phyloP scores from a whole-genome alignment of 2,888 invertebrate species.

The Acleris laterana region DNA sequence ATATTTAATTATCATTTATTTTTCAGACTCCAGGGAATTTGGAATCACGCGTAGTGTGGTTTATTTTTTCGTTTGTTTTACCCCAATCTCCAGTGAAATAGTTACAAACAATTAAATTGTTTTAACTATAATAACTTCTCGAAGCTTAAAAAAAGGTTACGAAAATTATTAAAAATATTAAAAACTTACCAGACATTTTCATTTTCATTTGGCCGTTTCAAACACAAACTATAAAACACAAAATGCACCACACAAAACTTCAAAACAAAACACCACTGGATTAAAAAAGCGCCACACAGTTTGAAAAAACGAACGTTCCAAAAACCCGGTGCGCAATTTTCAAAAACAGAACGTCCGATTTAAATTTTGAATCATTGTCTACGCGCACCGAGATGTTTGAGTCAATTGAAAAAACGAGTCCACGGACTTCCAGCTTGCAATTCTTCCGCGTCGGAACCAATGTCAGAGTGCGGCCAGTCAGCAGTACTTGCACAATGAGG shows the following conservation, averaged over 20 bases:
- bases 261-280: conserved; percentile 25
- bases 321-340: conserved; percentile 36
- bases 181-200: conserved; percentile 54
- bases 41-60: too few relatives aligned
- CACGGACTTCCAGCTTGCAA: conserved; percentile 51
- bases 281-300: conserved; percentile 36
- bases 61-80: too few relatives aligned
- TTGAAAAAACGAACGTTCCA: conserved; percentile 25
- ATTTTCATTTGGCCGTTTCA: conserved; percentile 44
- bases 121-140: neutral
- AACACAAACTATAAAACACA: conserved; percentile 21
- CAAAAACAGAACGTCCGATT: conserved; percentile 35
- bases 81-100: too few relatives aligned
- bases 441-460: conserved; percentile 60
- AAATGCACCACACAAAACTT: conserved; percentile 8
- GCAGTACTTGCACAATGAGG: conserved; percentile 42
- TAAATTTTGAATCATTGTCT: conserved; percentile 32
- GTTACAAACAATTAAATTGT: too few relatives aligned
- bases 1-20: too few relatives aligned
- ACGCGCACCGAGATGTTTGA: conserved; percentile 29
- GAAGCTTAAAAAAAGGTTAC: neutral
- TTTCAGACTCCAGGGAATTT: too few relatives aligned
- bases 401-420: conserved; percentile 28
- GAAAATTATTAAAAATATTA: neutral
- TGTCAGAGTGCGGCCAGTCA: conserved; percentile 57